Evolutionary conservation across 2,113 vertebrate species (phyloP).

Genomic region (Centropus bengalensis): DNA sequence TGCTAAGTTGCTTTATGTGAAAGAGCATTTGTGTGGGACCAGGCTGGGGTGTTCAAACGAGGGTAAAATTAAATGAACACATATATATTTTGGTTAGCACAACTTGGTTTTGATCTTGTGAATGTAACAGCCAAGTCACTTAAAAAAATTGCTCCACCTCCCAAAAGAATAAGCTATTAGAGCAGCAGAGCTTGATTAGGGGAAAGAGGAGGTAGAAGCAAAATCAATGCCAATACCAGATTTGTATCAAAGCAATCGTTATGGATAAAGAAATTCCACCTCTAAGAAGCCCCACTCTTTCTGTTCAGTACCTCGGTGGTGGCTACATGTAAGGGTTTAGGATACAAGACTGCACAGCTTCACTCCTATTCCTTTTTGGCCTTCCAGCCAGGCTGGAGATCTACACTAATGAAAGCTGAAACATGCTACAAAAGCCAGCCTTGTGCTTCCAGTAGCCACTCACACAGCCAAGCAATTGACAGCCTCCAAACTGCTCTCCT

Average conservation of each 20-base stretch:
- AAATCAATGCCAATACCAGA: neutral
- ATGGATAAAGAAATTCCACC: neutral
- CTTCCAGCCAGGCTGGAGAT: neutral
- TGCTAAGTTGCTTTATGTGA: neutral
- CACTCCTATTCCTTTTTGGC: neutral
- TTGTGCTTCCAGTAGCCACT: neutral
- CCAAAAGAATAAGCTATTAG: neutral
- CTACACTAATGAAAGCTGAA: neutral
- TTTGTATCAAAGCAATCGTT: neutral
- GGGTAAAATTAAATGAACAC: neutral
- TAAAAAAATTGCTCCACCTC: neutral
- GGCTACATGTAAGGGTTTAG: rapidly evolving
- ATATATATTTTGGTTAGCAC: neutral
- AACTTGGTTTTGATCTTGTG: neutral
- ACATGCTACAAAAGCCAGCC: neutral
- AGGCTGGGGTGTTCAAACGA: neutral
- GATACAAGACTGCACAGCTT: neutral
- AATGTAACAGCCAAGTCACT: neutral
- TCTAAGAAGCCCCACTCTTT: neutral
- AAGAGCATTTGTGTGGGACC: neutral
- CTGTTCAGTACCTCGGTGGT: neutral
- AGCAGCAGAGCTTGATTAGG: neutral
- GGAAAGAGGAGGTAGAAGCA: neutral
- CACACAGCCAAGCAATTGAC: neutral
- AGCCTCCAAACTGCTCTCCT: neutral